Evolutionary conservation across 2,888 invertebrate species (phyloP).

Genomic region (Ommatoiulus sabulosus): DNA sequence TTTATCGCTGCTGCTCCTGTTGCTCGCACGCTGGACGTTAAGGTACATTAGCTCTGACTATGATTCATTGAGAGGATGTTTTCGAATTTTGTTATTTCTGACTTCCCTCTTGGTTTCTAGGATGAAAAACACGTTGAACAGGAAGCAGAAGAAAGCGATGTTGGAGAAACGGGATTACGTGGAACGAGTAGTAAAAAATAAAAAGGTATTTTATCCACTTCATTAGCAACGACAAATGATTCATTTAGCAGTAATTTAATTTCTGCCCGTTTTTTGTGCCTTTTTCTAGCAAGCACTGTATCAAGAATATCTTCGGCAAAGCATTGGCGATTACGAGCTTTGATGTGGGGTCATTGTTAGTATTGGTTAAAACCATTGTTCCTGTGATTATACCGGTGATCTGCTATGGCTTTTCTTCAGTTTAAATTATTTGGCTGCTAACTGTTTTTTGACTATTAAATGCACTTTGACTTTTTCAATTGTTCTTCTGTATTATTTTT

Average conservation of each 20-base stretch:
- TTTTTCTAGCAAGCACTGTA: slow-evolving; percentile 70
- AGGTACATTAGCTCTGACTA: slow-evolving; percentile 63
- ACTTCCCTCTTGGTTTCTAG: slow-evolving; percentile 62
- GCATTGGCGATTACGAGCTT: slow-evolving; percentile 70
- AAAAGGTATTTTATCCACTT: slow-evolving; percentile 67
- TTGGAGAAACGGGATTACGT: slow-evolving; percentile 68
- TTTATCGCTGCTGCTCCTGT: slow-evolving; percentile 66
- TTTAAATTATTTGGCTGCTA: not conserved
- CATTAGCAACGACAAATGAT: no score
- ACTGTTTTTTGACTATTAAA: not conserved
- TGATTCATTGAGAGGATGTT: slow-evolving; percentile 10
- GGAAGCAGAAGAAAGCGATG: slow-evolving; percentile 67
- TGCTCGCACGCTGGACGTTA: slow-evolving; percentile 67
- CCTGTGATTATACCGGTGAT: no score
- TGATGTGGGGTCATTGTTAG: no score
- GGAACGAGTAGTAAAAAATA: slow-evolving; percentile 67
- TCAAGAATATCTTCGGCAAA: slow-evolving; percentile 70
- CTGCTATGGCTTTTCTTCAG: not conserved
- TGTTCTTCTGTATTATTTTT: no score
- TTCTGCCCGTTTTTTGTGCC: slow-evolving; percentile 50
- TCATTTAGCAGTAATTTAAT: not conserved
- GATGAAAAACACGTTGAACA: slow-evolving; percentile 67
- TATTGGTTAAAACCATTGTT: no score
- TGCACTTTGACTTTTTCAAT: no score
- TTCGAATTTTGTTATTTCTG: not conserved